Conservation (phyloP, 2,797 vertebrate genomes). For the Natrix natrix region DNA sequence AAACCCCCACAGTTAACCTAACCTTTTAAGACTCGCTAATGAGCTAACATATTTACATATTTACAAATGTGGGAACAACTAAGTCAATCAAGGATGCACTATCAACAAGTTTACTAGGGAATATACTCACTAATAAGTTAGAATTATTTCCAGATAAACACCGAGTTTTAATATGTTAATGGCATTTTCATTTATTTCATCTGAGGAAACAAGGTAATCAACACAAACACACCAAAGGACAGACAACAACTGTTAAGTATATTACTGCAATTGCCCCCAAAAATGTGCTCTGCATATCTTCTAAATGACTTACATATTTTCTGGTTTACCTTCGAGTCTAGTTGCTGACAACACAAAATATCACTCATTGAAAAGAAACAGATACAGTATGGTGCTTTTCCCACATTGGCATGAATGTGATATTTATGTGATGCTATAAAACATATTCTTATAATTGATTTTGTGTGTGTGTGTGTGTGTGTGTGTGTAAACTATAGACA, state of each 20-base stretch:
- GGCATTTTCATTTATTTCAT: not conserved
- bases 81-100: not conserved
- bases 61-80: not conserved
- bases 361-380: slow-evolving; percentile 13
- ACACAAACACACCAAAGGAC: not conserved
- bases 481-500: not conserved
- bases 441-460: not conserved
- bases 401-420: not conserved
- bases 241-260: not conserved
- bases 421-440: slow-evolving; percentile 1
- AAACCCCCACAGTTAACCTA: not conserved
- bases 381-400: not conserved
- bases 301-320: not conserved
- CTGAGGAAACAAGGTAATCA: not conserved
- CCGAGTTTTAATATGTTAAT: not conserved
- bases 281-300: not conserved
- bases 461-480: not conserved
- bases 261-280: fast-evolving
- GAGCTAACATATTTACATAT: not conserved
- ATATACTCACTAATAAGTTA: not conserved
- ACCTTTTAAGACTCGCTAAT: not conserved
- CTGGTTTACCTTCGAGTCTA: not conserved
- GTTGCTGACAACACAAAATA: not conserved
- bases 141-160: not conserved
- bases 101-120: not conserved